Conservation (phyloP, 2,888 invertebrate species). For the Drosophila flavopinicola region DNA sequence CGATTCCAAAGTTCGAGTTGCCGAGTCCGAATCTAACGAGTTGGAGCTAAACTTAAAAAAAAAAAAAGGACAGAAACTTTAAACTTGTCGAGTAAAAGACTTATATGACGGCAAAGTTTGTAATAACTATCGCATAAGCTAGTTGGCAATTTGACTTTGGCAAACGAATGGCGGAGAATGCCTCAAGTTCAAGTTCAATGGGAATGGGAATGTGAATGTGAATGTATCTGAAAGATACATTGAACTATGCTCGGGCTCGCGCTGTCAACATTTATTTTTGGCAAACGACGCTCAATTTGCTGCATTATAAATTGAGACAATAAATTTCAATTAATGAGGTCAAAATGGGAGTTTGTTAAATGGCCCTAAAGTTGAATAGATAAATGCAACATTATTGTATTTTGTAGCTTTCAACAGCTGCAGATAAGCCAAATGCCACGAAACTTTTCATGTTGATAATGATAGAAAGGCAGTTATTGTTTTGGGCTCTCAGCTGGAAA, state of each 20-base stretch:
- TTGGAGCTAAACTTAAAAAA: slow-evolving; percentile 49
- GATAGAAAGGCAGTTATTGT: neutral
- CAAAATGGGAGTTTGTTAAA: slow-evolving; percentile 11
- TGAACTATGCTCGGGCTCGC: slow-evolving; percentile 35
- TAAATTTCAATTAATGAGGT: slow-evolving; percentile 74
- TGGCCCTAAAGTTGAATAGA: slow-evolving; percentile 28
- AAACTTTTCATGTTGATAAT: slow-evolving; percentile 14
- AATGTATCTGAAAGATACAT: slow-evolving; percentile 55
- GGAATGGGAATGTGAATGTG: neutral
- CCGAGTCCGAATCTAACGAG: slow-evolving; percentile 50
- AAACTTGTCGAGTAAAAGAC: slow-evolving; percentile 21
- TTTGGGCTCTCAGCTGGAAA: neutral
- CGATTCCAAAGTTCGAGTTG: slow-evolving; percentile 21
- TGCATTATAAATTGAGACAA: slow-evolving; percentile 76
- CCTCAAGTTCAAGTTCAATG: slow-evolving; percentile 69
- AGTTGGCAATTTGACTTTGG: slow-evolving; percentile 62
- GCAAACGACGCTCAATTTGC: slow-evolving; percentile 63
- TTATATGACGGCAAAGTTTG: slow-evolving; percentile 60
- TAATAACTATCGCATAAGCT: slow-evolving; percentile 58
- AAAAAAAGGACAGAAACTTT: neutral
- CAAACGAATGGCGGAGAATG: slow-evolving; percentile 63
- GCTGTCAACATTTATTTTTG: slow-evolving; percentile 69
- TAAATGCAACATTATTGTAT: slow-evolving; percentile 23
- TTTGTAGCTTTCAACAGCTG: slow-evolving; percentile 5
- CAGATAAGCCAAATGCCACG: slow-evolving; percentile 12